Evolutionary conservation across 2,888 invertebrate genomes (phyloP).

Genomic region (Steinernema carpocapsae): DNA sequence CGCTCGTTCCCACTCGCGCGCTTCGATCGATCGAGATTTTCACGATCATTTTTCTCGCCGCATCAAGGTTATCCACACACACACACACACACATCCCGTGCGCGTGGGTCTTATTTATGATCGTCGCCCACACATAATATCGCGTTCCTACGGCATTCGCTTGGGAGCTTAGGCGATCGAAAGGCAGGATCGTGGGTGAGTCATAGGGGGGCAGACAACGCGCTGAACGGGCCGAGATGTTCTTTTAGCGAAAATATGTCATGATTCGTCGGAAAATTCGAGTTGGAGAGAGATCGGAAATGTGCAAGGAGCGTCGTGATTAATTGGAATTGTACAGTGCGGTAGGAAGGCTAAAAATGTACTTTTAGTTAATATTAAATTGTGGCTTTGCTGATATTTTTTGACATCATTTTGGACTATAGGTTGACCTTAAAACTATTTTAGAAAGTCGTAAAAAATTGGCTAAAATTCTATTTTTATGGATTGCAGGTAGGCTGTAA

Average conservation of each 20-base stretch:
- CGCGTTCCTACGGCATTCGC: not conserved
- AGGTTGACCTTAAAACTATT: too few species aligned
- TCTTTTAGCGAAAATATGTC: not conserved
- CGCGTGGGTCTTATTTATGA: not conserved
- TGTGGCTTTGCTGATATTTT: too few species aligned
- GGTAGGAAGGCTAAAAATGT: too few species aligned
- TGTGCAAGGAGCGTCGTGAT: slow-evolving; percentile 3
- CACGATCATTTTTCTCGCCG: not conserved
- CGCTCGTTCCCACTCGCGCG: not conserved
- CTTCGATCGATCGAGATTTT: slow-evolving; percentile 14
- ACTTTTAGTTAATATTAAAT: too few species aligned
- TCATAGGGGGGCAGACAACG: not conserved
- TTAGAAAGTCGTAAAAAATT: too few species aligned
- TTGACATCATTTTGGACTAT: too few species aligned
- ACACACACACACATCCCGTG: too few species aligned
- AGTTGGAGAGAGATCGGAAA: too few species aligned
- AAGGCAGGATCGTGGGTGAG: not conserved
- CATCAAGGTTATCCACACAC: slow-evolving; percentile 5
- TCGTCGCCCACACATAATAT: not conserved
- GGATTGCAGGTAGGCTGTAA: too few species aligned
- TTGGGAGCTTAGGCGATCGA: too few species aligned
- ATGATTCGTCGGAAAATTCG: too few species aligned
- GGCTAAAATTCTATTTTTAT: too few species aligned
- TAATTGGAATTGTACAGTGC: not conserved
- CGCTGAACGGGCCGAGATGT: not conserved